Evolutionary conservation across 2,113 vertebrate species (phyloP), one percentile per base, ranked within the genome.

Genomic region (Mastomys natalensis): DNA sequence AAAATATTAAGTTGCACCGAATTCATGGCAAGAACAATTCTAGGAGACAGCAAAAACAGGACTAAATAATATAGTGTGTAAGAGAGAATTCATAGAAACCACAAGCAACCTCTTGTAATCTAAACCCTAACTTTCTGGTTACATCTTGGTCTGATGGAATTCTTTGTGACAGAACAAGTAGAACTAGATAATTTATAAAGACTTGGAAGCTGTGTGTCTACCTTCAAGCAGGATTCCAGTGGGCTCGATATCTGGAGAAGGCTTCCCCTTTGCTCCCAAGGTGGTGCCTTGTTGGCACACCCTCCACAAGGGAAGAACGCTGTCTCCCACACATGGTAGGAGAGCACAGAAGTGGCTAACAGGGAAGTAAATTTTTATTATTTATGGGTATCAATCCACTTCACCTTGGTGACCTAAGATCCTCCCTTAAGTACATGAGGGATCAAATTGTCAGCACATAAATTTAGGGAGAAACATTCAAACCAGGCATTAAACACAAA

Each of bases 1-100:
- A 91, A 97, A 91, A 93, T 95, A 92, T 87, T 92, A 94, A 96
- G 88, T 87, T 97, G 92, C 26, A 95, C 78, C 88, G 82, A 96
- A 97, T 90, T 80, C 48, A 72, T 88, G 77, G 85, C 86, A 90
- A 96, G 70, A 97, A 77, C 51, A 95, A 66, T 91, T 93, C 43
- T 93, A 17, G 43, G 31, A 94, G 66, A 62, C n/a, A 84, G 40
- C 68, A 81, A 87, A 66, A 58, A 85, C 70, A 66, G 51, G 15
- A 86, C 45, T 78, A 80, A 68, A 68, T 34, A 34, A 88, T 92
- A 81, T 31, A 91, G 37, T 55, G 48, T 80, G 13, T 16, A 87
- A 48, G 58, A 29, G 4, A 90, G 26, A 90, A 66, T 80, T 84
- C 74, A 89, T 40, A 82, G 31, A 97, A 93, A 80, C 34, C 64